phyloP scores from a whole-genome alignment of 2,113 vertebrate genomes.

The Anseranas semipalmata region DNA sequence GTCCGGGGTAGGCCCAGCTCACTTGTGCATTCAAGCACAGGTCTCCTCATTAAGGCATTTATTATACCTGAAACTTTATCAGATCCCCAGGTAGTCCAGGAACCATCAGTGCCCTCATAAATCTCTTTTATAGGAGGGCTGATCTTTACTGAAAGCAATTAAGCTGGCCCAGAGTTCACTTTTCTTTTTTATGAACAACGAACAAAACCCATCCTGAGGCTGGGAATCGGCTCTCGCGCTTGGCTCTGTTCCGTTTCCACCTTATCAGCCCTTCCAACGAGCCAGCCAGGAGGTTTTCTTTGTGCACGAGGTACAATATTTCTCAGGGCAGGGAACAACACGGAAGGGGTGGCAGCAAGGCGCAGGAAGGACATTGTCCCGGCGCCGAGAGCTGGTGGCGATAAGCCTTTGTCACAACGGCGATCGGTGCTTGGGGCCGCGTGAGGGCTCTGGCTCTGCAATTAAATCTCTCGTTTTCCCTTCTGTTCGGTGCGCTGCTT shows the following conservation, averaged over 20 bases:
- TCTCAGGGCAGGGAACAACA: background rate
- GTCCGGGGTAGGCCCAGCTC: background rate
- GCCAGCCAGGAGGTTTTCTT: constrained; percentile 30
- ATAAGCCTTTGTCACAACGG: constrained; percentile 22
- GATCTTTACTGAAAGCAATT: constrained; percentile 71
- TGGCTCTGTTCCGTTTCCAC: constrained; percentile 40
- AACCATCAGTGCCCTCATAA: constrained; percentile 66
- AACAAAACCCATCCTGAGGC: constrained; percentile 33
- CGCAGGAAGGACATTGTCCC: constrained; percentile 28
- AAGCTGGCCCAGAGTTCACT: constrained; percentile 71
- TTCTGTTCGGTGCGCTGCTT: accelerated
- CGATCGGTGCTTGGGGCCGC: background rate
- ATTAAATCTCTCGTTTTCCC: background rate
- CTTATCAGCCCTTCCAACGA: constrained; percentile 40
- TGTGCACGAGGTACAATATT: background rate
- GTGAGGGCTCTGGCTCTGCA: background rate
- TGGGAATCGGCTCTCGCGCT: constrained; percentile 60
- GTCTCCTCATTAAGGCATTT: constrained; percentile 45
- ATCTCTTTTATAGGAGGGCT: constrained; percentile 68
- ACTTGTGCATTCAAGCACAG: background rate
- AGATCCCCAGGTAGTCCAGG: constrained; percentile 54
- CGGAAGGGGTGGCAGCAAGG: constrained; percentile 6
- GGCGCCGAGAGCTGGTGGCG: background rate
- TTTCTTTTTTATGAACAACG: constrained; percentile 71
- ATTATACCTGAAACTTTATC: constrained; percentile 65